Evolutionary conservation across 2,797 vertebrate species (phyloP), one percentile per base, ranked within the genome.

Genomic region (Thaleichthys pacificus): DNA sequence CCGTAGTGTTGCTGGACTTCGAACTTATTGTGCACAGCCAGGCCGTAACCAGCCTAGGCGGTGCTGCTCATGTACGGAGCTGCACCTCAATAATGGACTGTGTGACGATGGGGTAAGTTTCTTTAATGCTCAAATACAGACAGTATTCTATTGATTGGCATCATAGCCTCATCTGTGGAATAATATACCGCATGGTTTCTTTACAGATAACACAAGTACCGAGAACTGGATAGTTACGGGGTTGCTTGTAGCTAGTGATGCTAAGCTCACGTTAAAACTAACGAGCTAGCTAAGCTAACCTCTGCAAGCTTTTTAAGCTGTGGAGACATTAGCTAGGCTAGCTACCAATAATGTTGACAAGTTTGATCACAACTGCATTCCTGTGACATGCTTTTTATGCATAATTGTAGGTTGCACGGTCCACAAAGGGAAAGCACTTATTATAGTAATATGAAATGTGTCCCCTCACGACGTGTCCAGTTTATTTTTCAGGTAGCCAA

Each of bases 21-120:
- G 42, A 47, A 47, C 42, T 47, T 47, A 14, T 11, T 47, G 32
- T 47, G 32, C 32, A 35, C 32, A 35, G 5, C 42, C 42, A 47
- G 42, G 42, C 42, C 42, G 42, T 47, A 47, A 47, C 9, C 42
- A 47, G 42, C 42, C 42, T 47, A 3, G 42, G 42, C 42, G 12
- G 42, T 47, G 42, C 42, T 47, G 42, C 42, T 47, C 42, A 47
- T 47, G 42, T 12, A 47, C 42, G 42, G 42, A 47, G 42, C 42
- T 47, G 11, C 42, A 3, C 42, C 12, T 47, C 42, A 47, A 47
- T 85, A 90, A 92, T 92, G 91, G 91, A 92, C 85, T 87, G 80
- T 80, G 91, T 86, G 82, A 85, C 88, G 85, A 8, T 85, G 79
- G 89, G 91, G 68, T 70, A 61, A 70, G 68, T 70, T 21, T 67